Percentiles rank a stretch among this genome's conserved stretches.
phyloP scores from a whole-genome alignment of 2,888 invertebrate species.

The Pandemis corylana region DNA sequence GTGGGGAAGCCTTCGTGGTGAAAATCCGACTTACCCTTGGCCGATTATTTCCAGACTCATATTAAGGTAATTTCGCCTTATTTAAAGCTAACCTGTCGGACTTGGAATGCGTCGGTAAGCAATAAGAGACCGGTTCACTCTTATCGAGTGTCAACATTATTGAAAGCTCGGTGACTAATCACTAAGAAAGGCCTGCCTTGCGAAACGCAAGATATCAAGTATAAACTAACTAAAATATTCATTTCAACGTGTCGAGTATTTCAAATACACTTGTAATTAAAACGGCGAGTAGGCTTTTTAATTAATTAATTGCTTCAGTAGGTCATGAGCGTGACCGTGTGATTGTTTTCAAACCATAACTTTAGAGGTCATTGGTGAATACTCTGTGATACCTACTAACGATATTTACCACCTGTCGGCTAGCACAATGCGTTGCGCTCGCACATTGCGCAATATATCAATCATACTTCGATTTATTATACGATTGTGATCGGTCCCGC shows the following conservation, averaged over 20 bases:
- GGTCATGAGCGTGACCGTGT: constrained; percentile 29
- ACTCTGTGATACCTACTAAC: constrained; percentile 12
- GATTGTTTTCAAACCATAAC: constrained; percentile 33
- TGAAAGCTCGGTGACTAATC: constrained; percentile 18
- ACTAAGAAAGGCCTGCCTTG: constrained; percentile 25
- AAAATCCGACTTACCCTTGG: too few species aligned
- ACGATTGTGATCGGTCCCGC: constrained; percentile 33
- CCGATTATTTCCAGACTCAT: too few species aligned
- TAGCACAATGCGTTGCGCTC: constrained; percentile 42
- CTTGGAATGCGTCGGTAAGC: not conserved
- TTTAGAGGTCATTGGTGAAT: constrained; percentile 33
- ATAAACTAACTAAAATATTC: not conserved
- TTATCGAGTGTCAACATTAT: not conserved
- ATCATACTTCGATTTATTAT: constrained; percentile 42
- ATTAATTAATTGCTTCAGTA: constrained; percentile 32
- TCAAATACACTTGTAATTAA: not conserved
- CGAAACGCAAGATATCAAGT: not conserved
- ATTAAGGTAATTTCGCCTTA: not conserved
- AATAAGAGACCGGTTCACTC: constrained; percentile 10
- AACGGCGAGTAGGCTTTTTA: constrained; percentile 28
- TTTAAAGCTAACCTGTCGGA: not conserved
- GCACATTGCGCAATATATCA: constrained; percentile 46
- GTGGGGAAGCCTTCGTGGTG: too few species aligned
- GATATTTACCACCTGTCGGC: constrained; percentile 43
- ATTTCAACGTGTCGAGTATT: not conserved